Percentiles rank a stretch among this genome's conserved stretches.
Conservation (phyloP, 2,797 vertebrate genomes). For the Scomberomorus guttatus region DNA sequence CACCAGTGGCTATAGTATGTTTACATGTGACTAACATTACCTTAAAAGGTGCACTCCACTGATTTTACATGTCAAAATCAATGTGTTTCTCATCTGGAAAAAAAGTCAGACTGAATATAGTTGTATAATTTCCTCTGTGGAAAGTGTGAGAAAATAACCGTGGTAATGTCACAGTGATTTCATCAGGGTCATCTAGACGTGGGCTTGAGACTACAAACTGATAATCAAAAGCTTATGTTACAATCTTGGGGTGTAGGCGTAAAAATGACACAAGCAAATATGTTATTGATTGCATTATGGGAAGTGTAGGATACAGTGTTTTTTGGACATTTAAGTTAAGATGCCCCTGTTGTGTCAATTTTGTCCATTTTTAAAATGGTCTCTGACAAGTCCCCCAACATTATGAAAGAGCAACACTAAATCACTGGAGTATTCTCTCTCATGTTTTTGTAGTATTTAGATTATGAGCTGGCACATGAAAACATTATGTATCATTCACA, state of each 20-base stretch:
- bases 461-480: background rate
- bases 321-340: background rate
- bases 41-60: background rate
- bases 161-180: no score
- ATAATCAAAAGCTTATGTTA: no score
- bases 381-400: no score
- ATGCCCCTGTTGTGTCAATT: background rate
- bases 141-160: no score
- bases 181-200: no score
- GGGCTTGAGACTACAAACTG: no score
- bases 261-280: background rate
- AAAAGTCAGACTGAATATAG: background rate
- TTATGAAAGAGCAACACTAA: no score
- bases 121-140: background rate
- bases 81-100: background rate
- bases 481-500: background rate
- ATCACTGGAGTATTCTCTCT: no score
- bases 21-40: slow-evolving; percentile 4
- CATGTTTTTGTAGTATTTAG: background rate
- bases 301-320: background rate
- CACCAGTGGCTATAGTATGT: background rate
- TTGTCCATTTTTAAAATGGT: no score
- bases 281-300: no score
- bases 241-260: background rate
- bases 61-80: background rate